Percentiles rank a stretch among this genome's conserved stretches.
Conservation (phyloP, 2,888 invertebrate species). For the Lepeophtheirus nordmannii region DNA sequence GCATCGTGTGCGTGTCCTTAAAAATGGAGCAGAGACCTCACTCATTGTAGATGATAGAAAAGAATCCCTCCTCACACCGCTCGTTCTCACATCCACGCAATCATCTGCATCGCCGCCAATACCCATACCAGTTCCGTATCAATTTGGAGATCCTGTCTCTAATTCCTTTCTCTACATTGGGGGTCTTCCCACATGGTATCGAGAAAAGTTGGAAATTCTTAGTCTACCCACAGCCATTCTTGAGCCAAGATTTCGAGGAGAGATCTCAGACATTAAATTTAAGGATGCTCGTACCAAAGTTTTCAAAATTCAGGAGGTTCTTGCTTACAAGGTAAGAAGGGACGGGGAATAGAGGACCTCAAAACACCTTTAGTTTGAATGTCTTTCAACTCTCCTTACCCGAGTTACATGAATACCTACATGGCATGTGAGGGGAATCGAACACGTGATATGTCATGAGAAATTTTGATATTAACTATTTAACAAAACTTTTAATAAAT, state of each 20-base stretch:
- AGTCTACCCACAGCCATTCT: constrained; percentile 80
- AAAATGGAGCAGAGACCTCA: constrained; percentile 64
- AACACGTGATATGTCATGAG: too few relatives aligned
- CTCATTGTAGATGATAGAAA: constrained; percentile 68
- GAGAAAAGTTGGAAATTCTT: constrained; percentile 57
- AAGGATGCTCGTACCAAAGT: constrained; percentile 58
- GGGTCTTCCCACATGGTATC: constrained; percentile 88
- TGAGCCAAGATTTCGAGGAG: constrained; percentile 77
- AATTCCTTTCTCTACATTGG: constrained; percentile 90
- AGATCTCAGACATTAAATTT: constrained; percentile 77
- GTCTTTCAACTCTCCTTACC: too few relatives aligned
- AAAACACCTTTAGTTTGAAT: background rate
- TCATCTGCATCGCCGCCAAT: constrained; percentile 23
- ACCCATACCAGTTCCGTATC: background rate
- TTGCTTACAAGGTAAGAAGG: constrained; percentile 44
- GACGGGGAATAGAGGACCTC: background rate
- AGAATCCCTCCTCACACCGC: constrained; percentile 52
- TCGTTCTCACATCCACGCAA: constrained; percentile 24
- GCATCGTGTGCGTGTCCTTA: constrained; percentile 67
- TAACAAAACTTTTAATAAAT: too few relatives aligned
- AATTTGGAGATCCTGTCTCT: constrained; percentile 31
- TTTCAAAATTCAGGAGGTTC: constrained; percentile 66
- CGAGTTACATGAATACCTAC: too few relatives aligned
- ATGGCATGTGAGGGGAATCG: too few relatives aligned
- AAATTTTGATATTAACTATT: too few relatives aligned